These are phyloP conservation scores for Cataglyphis altisquamis DNA, from an alignment of 2,888 invertebrate genomes.

Conservation along the genomic window DNA sequence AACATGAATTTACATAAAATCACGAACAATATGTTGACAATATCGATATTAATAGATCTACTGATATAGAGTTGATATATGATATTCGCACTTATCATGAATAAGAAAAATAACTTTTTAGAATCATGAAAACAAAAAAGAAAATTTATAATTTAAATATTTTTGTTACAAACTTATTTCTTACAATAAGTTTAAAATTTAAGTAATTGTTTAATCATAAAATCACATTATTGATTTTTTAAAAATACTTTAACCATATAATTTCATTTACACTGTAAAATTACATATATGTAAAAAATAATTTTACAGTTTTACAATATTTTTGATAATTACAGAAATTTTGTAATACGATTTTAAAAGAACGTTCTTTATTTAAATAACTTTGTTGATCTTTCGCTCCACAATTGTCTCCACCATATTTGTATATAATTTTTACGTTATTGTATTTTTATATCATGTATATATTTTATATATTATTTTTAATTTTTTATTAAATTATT, in stretches of 20 bases:
- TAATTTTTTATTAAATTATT: background rate
- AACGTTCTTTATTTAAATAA: slow-evolving; percentile 1
- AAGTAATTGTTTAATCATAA: slow-evolving; percentile 1
- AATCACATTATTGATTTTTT: background rate
- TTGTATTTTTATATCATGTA: slow-evolving; percentile 11
- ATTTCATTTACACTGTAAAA: background rate
- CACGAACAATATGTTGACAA: background rate
- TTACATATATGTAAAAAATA: background rate
- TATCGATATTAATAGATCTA: slow-evolving; percentile 19
- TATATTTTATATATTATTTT: background rate
- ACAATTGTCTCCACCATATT: slow-evolving; percentile 32
- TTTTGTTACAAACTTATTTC: background rate
- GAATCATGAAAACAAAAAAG: background rate
- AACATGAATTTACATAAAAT: background rate
- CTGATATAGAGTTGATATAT: slow-evolving; percentile 12
- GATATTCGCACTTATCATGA: background rate
- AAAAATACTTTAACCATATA: background rate
- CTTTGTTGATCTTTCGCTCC: slow-evolving; percentile 17
- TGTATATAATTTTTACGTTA: background rate
- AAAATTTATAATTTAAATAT: background rate
- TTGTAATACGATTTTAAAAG: slow-evolving; percentile 5
- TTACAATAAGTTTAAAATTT: background rate
- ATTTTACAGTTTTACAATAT: background rate
- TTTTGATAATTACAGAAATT: background rate
- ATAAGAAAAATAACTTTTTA: background rate